Evolutionary conservation across 2,888 invertebrate genomes (phyloP).

Genomic region (Eueremaeus valkanovi): DNA sequence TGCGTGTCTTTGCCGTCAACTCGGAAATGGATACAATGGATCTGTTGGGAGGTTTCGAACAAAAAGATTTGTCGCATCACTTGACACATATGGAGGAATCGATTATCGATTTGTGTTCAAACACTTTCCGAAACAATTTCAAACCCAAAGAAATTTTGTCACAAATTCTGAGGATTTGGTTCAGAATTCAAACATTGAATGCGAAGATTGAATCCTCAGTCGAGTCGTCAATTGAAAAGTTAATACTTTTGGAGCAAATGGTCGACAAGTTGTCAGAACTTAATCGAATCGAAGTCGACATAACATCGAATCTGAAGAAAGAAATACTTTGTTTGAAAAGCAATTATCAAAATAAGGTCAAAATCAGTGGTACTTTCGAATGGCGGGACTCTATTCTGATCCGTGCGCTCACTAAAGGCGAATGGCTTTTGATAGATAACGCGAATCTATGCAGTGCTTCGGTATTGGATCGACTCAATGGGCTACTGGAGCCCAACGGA

Average conservation of each 20-base stretch:
- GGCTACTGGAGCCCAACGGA: constrained; percentile 87
- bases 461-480: constrained; percentile 92
- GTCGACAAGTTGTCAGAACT: constrained; percentile 1
- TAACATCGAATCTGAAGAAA: neutral
- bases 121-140: neutral
- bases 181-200: neutral
- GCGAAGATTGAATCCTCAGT: neutral
- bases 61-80: constrained; percentile 59
- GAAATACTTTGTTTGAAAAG: neutral
- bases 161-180: constrained; percentile 30
- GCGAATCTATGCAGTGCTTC: constrained; percentile 93
- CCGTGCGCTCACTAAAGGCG: constrained; percentile 74
- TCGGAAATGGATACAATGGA: constrained; percentile 92
- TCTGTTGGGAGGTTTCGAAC: constrained; percentile 95
- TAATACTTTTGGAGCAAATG: constrained; percentile 5
- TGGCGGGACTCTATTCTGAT: constrained; percentile 86
- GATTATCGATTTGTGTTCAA: neutral
- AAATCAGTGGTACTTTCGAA: constrained; percentile 73
- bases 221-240: neutral
- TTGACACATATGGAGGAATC: constrained; percentile 36
- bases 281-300: neutral
- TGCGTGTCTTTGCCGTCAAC: constrained; percentile 75
- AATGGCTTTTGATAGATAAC: constrained; percentile 82
- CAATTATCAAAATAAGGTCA: neutral
- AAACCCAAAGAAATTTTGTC: no score